Percentiles rank a stretch among this genome's conserved stretches.
Conservation (phyloP, 2,797 vertebrate species). For the Gobionotothen gibberifrons region DNA sequence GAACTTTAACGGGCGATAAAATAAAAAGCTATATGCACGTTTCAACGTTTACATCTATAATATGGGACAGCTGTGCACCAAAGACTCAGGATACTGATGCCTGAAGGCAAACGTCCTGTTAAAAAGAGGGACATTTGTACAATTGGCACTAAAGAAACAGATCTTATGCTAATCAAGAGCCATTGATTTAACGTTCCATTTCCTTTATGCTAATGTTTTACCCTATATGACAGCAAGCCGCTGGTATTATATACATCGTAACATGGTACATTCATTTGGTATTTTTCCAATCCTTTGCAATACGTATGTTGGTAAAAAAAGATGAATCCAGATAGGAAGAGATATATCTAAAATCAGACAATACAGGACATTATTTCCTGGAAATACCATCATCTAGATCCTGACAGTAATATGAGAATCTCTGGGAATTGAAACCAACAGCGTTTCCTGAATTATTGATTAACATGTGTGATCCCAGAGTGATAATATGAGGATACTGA, state of each 20-base stretch:
- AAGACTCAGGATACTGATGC: slow-evolving; percentile 41
- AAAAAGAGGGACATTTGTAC: slow-evolving; percentile 49
- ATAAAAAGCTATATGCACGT: slow-evolving; percentile 46
- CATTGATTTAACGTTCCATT: slow-evolving; percentile 36
- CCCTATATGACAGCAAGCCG: slow-evolving; percentile 20
- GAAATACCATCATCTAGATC: slow-evolving; percentile 33
- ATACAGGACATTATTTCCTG: slow-evolving; percentile 14
- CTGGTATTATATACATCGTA: neutral
- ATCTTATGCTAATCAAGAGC: slow-evolving; percentile 41
- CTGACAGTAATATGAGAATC: slow-evolving; percentile 37
- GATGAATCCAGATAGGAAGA: neutral
- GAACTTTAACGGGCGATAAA: slow-evolving; percentile 57
- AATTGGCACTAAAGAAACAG: slow-evolving; percentile 32
- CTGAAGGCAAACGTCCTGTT: slow-evolving; percentile 47
- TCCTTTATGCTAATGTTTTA: slow-evolving; percentile 31
- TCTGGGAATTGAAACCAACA: slow-evolving; percentile 45
- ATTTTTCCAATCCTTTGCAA: neutral
- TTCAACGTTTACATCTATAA: slow-evolving; percentile 54
- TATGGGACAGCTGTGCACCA: slow-evolving; percentile 56
- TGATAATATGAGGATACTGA: slow-evolving; percentile 46
- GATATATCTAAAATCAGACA: neutral
- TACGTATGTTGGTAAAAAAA: neutral
- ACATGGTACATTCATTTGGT: neutral
- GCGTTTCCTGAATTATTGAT: slow-evolving; percentile 66
- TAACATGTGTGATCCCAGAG: slow-evolving; percentile 51